Evolutionary conservation across 2,113 vertebrate species (phyloP).

Genomic region (Shinisaurus crocodilurus): DNA sequence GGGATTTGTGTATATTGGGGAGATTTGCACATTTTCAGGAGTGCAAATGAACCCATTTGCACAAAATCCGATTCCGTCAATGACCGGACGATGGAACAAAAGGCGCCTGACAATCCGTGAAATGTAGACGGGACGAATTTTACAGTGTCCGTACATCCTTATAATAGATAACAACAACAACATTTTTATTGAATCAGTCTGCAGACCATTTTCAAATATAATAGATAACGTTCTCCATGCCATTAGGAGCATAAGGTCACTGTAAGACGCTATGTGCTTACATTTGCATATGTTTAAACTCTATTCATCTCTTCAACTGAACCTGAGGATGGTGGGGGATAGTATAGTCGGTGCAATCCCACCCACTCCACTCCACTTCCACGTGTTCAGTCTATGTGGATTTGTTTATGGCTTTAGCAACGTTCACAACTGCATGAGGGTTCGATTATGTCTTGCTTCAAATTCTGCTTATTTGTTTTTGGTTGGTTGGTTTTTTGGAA

Average conservation of each 20-base stretch:
- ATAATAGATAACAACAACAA: too few relatives aligned
- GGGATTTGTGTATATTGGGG: too few relatives aligned
- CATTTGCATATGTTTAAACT: background rate
- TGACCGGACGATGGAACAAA: too few relatives aligned
- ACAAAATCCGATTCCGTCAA: too few relatives aligned
- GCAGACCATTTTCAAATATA: too few relatives aligned
- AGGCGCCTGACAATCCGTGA: too few relatives aligned
- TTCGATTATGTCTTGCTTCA: background rate
- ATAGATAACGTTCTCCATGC: too few relatives aligned
- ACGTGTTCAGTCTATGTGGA: background rate
- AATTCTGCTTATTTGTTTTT: fast-evolving
- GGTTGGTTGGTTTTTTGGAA: background rate
- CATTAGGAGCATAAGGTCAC: background rate
- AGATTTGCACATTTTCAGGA: too few relatives aligned
- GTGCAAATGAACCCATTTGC: too few relatives aligned
- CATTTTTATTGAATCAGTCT: too few relatives aligned
- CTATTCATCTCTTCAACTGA: background rate
- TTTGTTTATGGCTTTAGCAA: background rate
- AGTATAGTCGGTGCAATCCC: background rate
- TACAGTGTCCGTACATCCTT: too few relatives aligned
- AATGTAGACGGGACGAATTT: too few relatives aligned
- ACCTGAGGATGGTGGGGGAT: background rate
- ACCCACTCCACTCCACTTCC: background rate
- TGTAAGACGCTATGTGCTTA: background rate
- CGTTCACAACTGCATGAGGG: background rate